Evolutionary conservation across 2,797 vertebrate genomes (phyloP), one percentile per base, ranked within the genome.

Genomic region (Pseudomugil gertrudae): DNA sequence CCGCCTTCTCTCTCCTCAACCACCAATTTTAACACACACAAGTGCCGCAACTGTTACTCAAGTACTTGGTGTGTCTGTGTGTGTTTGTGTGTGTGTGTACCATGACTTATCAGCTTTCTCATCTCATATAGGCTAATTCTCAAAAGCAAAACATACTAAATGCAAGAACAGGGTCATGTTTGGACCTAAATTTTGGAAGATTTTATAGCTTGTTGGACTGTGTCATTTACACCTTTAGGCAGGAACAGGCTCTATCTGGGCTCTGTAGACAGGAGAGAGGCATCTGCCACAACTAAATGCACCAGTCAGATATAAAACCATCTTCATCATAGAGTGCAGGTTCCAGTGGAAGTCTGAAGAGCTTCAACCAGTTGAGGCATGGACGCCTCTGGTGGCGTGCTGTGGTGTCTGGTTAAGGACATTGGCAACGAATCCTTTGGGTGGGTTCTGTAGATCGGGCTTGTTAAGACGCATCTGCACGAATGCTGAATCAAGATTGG

Each of bases 1-100:
- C 69, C 72, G 40, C 57, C 63, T 66, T 76, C 68, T 48, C 36
- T 62, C 54, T n/a, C 70, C 64, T 66, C 69, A 23, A 43, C 36
- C 51, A 50, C 65, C 33, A 26, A 47, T 67, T 53, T 40, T 2
- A 24, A 71, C 65, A 56, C 74, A 57, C 57, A 65, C 59, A 40
- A 61, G 63, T 0, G 8, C 62, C 36, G 21, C 45, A 26, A 55
- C 36, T 57, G 43, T 66, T 47, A 38, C 67, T 70, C 43, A 64
- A 36, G 5, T 26, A 55, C 45, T 43, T 0, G 6, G 0, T 0
- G 9, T 53, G 61, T 43, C 70, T 36, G 35, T 15, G 38, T 40
- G 35, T 36, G 35, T 65, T 63, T 57, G 47, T 45, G 72, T 1
- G 53, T 15, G 2, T 40, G 29, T 26, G 32, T 50, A 60, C 48